Percentiles rank a stretch among this genome's conserved stretches.
Evolutionary conservation across 2,113 vertebrate species (phyloP).

Genomic region (Vidua chalybeata): DNA sequence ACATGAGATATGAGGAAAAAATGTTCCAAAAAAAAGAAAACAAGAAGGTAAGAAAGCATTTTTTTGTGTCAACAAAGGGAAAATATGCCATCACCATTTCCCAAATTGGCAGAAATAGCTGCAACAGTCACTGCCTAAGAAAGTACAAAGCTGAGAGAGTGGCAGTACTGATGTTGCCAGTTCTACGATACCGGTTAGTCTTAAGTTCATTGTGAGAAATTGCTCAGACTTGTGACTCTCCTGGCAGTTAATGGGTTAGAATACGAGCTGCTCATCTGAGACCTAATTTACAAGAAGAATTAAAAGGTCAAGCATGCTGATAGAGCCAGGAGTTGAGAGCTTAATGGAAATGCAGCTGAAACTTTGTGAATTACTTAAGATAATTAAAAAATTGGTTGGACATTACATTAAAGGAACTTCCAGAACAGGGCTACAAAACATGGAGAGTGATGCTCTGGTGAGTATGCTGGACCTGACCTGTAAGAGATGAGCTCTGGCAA

Average conservation of each 20-base stretch:
- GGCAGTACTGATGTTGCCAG: background rate
- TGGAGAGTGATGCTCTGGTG: background rate
- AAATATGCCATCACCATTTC: background rate
- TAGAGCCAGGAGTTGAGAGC: background rate
- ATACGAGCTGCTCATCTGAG: background rate
- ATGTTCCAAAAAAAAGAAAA: background rate
- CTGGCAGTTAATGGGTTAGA: background rate
- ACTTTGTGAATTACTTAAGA: background rate
- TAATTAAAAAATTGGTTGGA: background rate
- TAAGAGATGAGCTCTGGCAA: background rate
- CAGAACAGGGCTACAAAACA: background rate
- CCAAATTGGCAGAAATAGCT: background rate
- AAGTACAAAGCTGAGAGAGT: too few species aligned
- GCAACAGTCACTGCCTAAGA: background rate
- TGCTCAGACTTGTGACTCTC: background rate
- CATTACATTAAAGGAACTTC: background rate
- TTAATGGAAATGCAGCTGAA: background rate
- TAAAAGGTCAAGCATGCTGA: background rate
- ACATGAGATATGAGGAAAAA: background rate
- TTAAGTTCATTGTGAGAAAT: background rate
- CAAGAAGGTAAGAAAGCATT: background rate
- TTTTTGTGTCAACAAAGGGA: background rate
- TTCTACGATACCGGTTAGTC: background rate
- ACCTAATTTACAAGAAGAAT: background rate
- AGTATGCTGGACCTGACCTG: background rate